A percentile compares a stretch with the other conserved stretches of the same genome.
These are phyloP conservation scores for Eupithecia insigniata DNA, from an alignment of 2,888 invertebrate genomes.

Conservation along the genomic window DNA sequence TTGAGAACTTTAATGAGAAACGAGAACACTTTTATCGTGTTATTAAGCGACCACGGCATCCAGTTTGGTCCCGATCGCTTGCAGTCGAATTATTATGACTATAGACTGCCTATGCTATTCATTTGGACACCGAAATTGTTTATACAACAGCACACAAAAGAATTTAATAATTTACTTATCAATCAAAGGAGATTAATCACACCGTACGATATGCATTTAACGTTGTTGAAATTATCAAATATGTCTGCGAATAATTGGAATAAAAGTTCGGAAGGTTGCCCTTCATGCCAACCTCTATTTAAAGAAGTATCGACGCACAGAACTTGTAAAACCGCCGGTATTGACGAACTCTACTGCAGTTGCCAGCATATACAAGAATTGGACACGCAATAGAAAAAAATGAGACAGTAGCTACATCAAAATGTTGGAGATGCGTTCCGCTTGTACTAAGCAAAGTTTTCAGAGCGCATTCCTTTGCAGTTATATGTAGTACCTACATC, in stretches of 20 bases:
- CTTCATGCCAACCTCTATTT: slow-evolving; percentile 86
- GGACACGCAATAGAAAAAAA: neutral
- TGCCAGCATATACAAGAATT: slow-evolving; percentile 70
- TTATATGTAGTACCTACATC: too few relatives aligned
- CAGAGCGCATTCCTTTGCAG: neutral
- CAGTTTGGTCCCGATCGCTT: slow-evolving; percentile 87
- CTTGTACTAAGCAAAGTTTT: neutral
- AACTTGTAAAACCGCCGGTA: slow-evolving; percentile 86
- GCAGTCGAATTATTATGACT: slow-evolving; percentile 89
- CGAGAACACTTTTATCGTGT: too few relatives aligned
- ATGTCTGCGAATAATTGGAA: slow-evolving; percentile 83
- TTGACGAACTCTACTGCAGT: slow-evolving; percentile 90
- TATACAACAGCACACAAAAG: slow-evolving; percentile 76
- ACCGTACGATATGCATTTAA: slow-evolving; percentile 89
- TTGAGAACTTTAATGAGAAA: too few relatives aligned
- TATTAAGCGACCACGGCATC: slow-evolving; percentile 90
- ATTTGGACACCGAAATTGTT: slow-evolving; percentile 87
- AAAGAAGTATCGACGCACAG: slow-evolving; percentile 82
- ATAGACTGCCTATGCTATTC: slow-evolving; percentile 89
- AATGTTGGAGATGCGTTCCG: neutral
- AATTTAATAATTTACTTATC: slow-evolving; percentile 82
- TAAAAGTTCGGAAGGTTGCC: slow-evolving; percentile 81
- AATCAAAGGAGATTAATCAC: slow-evolving; percentile 88
- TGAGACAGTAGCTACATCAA: neutral
- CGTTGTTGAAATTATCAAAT: slow-evolving; percentile 72